These are phyloP conservation scores for Mercenaria mercenaria DNA, from an alignment of 1,140 invertebrate genomes.

Conservation along the genomic window DNA sequence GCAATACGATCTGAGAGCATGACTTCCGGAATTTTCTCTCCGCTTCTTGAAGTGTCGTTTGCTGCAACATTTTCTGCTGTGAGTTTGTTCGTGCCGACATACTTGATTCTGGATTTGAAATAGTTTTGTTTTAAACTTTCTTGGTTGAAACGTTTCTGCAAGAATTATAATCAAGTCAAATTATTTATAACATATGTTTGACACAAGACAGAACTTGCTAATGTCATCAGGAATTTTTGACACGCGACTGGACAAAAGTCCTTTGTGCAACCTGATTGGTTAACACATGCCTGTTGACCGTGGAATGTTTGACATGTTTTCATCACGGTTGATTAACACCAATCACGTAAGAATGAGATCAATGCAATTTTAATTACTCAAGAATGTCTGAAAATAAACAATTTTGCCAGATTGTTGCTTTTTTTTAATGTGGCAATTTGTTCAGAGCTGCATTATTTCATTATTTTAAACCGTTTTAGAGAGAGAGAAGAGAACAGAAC, in stretches of 20 bases:
- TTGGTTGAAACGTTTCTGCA: too few relatives aligned
- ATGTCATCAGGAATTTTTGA: conserved; percentile 7
- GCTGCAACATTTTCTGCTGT: not conserved
- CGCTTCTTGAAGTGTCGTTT: not conserved
- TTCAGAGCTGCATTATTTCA: too few relatives aligned
- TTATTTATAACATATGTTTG: not conserved
- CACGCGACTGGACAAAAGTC: not conserved
- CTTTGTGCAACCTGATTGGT: not conserved
- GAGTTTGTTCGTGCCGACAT: conserved; percentile 7
- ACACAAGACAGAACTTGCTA: not conserved
- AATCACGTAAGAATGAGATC: too few relatives aligned
- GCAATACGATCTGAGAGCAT: conserved; percentile 5
- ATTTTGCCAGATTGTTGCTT: too few relatives aligned
- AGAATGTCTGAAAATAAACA: too few relatives aligned
- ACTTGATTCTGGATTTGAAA: not conserved
- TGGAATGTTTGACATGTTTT: not conserved
- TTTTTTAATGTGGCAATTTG: too few relatives aligned
- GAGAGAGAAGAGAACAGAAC: too few relatives aligned
- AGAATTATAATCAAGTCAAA: not conserved
- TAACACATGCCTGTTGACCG: not conserved
- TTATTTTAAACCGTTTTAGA: too few relatives aligned
- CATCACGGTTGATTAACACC: too few relatives aligned
- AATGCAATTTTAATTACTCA: too few relatives aligned
- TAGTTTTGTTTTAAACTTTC: too few relatives aligned
- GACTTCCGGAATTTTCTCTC: conserved; percentile 44